Conservation (phyloP, 2,888 invertebrate species). For the Arctia plantaginis region DNA sequence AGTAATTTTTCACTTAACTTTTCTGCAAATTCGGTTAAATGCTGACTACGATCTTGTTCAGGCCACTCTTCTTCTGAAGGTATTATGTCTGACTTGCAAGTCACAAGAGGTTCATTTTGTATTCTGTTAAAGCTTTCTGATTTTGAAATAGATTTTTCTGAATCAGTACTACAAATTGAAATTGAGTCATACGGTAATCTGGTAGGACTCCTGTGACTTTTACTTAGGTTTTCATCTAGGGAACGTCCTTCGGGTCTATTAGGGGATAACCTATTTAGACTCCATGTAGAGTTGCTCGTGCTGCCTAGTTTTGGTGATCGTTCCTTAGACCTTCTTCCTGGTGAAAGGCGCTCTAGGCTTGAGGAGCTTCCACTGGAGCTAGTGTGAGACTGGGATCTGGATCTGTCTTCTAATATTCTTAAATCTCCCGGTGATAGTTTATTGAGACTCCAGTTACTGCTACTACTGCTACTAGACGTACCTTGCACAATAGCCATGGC, state of each 20-base stretch:
- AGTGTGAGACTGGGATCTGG: slow-evolving; percentile 82
- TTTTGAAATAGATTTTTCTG: slow-evolving; percentile 84
- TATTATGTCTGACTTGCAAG: slow-evolving; percentile 83
- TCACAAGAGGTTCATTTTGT: slow-evolving; percentile 83
- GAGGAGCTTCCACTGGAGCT: slow-evolving; percentile 85
- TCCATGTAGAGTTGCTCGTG: slow-evolving; percentile 84
- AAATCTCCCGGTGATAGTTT: slow-evolving; percentile 84
- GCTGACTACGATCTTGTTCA: slow-evolving; percentile 88
- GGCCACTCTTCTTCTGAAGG: slow-evolving; percentile 86
- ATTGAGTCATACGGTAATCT: slow-evolving; percentile 81
- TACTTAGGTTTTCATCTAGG: slow-evolving; percentile 79
- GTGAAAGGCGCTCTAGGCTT: slow-evolving; percentile 82
- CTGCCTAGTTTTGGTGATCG: slow-evolving; percentile 83
- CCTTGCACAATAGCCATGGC: slow-evolving; percentile 81
- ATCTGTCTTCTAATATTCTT: slow-evolving; percentile 80
- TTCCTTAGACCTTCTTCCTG: slow-evolving; percentile 82
- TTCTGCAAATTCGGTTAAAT: slow-evolving; percentile 93
- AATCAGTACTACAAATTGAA: slow-evolving; percentile 83
- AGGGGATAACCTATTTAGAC: slow-evolving; percentile 81
- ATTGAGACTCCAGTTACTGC: slow-evolving; percentile 85
- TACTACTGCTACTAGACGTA: slow-evolving; percentile 83
- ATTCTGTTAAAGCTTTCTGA: slow-evolving; percentile 84
- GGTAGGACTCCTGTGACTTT: slow-evolving; percentile 82
- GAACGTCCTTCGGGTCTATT: slow-evolving; percentile 83
- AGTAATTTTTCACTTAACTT: slow-evolving; percentile 93